Evolutionary conservation across 2,888 invertebrate genomes (phyloP), one percentile per base, ranked within the genome.

Genomic region (Acleris literana): DNA sequence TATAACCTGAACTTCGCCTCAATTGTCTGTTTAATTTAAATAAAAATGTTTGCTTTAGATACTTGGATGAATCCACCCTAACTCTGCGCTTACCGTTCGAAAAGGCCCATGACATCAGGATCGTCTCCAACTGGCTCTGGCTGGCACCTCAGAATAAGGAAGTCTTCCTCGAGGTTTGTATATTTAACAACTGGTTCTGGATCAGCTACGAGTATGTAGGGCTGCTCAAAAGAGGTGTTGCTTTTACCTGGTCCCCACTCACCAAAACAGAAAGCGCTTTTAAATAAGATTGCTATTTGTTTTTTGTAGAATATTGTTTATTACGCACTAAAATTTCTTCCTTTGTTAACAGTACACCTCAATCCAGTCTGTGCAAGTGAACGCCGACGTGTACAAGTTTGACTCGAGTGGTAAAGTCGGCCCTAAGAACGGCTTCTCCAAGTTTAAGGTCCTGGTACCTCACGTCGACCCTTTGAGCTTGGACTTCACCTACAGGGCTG

Each of bases 1-100:
- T 9, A 29, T 9, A 29, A 29, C 1, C 29, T 7, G 9, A 29
- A 1, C 29, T 29, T 33, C 0, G 9, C 33, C 33, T 9, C 7
- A 25, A 25, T 25, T 6, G 9, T 33, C 9, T 33, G 9, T 39
- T 13, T 3, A 0, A 39, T 39, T 33, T 2, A 33, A 33, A 3
- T 11, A 33, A 44, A n/a, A 7, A 25, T n/a, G 17, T 66, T 69
- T 46, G 39, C 57, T 84, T 80, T 72, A 94, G 94, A 43, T 80
- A 81, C 33, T 78, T 86, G 3, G 88, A 93, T n/a, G 93, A 94
- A 33, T 69, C 87, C 48, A 82, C 86, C 0, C 20, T 94, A 0
- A 88, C 92, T 5, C 9, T 95, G 0, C 88, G 93, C 20, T 79
- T 95, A 22, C 95, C 95, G 0, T 90, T 93, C 60, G 93, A 94